A percentile compares a stretch with the other conserved stretches of the same genome.
phyloP scores from a whole-genome alignment of 2,888 invertebrate genomes.

The Yponomeuta malinellus region DNA sequence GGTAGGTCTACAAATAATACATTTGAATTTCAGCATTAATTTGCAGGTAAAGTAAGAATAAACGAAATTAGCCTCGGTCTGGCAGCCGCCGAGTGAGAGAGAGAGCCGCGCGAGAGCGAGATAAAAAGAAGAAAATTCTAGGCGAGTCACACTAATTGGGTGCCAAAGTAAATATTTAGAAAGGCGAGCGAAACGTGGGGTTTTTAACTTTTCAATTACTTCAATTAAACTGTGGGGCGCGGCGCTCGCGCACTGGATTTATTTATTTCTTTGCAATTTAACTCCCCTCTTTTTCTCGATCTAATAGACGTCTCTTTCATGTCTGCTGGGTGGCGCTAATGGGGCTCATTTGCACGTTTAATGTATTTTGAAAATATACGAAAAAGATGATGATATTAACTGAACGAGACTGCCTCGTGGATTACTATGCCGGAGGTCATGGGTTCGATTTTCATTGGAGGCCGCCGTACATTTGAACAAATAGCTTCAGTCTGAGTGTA shows the following conservation, averaged over 20 bases:
- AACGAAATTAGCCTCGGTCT: slow-evolving; percentile 42
- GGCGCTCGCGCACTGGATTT: slow-evolving; percentile 23
- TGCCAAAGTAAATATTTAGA: slow-evolving; percentile 69
- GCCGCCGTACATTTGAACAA: no score
- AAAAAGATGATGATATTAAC: no score
- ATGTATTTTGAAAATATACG: not conserved
- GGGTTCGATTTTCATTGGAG: no score
- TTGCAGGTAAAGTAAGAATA: slow-evolving; percentile 42
- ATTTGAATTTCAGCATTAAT: slow-evolving; percentile 40
- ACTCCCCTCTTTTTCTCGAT: slow-evolving; percentile 28
- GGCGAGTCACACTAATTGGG: slow-evolving; percentile 63
- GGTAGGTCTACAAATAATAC: slow-evolving; percentile 31
- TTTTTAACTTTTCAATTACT: slow-evolving; percentile 66
- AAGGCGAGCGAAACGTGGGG: slow-evolving; percentile 57
- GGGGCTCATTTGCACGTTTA: slow-evolving; percentile 4
- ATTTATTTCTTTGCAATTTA: slow-evolving; percentile 20
- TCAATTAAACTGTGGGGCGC: slow-evolving; percentile 54
- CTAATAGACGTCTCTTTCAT: slow-evolving; percentile 24
- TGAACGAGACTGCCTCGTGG: no score
- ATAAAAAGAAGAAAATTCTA: slow-evolving; percentile 46
- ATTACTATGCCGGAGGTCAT: no score
- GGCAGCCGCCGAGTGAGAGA: slow-evolving; percentile 25
- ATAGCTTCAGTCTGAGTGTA: no score
- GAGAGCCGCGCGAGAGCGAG: slow-evolving; percentile 21
- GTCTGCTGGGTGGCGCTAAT: slow-evolving; percentile 7